phyloP scores from a whole-genome alignment of 2,888 invertebrate species.

The Sarcophaga rosellei region DNA sequence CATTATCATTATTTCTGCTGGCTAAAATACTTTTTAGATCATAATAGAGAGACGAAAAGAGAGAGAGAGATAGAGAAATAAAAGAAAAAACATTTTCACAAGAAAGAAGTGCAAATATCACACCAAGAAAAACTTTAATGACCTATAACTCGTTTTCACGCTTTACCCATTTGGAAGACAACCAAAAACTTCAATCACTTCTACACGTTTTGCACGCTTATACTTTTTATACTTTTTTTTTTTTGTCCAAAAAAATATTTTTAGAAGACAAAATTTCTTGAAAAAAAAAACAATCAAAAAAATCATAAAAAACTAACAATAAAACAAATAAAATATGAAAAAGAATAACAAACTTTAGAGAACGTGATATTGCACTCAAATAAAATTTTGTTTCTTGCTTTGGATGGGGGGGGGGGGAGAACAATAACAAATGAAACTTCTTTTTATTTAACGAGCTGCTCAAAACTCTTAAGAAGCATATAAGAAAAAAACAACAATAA shows the following conservation, averaged over 20 bases:
- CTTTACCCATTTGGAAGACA: slow-evolving; percentile 65
- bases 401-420: not conserved
- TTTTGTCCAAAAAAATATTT: not conserved
- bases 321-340: slow-evolving; percentile 45
- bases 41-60: no score
- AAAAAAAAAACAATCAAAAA: not conserved
- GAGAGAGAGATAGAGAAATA: no score
- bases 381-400: not conserved
- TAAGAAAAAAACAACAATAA: not conserved
- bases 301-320: not conserved
- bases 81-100: not conserved
- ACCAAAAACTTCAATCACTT: slow-evolving; percentile 62
- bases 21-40: not conserved
- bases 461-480: slow-evolving; percentile 26
- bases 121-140: slow-evolving; percentile 60
- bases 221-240: not conserved
- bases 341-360: slow-evolving; percentile 48
- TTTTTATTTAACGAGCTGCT: slow-evolving; percentile 44
- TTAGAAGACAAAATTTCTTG: slow-evolving; percentile 4
- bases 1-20: slow-evolving; percentile 40
- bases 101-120: slow-evolving; percentile 43
- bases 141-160: slow-evolving; percentile 65
- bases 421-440: slow-evolving; percentile 41
- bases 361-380: slow-evolving; percentile 63
- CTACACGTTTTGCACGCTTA: slow-evolving; percentile 14